phyloP scores from a whole-genome alignment of 64 coral and sea anemone genomes.

The Anthopleura sola region DNA sequence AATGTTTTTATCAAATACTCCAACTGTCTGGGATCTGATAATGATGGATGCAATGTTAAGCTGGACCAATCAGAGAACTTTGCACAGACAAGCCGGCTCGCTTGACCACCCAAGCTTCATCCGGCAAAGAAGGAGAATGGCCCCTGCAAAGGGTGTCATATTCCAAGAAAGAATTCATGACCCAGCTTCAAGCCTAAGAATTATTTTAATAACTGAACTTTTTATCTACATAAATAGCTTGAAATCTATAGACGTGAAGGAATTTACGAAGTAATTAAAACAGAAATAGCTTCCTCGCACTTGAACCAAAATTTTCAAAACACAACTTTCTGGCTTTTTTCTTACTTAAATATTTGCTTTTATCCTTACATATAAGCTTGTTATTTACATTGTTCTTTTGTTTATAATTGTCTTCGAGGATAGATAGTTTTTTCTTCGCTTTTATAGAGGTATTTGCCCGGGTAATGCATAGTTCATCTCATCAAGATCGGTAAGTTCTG shows the following conservation, averaged over 20 bases:
- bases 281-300: not conserved
- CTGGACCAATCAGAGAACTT: not conserved
- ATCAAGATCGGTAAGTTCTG: slow-evolving; percentile 61
- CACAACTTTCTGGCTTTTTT: no score
- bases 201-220: not conserved
- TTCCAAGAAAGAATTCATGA: not conserved
- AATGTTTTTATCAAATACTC: not conserved
- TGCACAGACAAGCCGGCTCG: not conserved
- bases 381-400: not conserved
- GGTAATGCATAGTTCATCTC: slow-evolving; percentile 22
- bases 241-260: not conserved
- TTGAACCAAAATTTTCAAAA: not conserved
- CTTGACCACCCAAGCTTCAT: slow-evolving; percentile 7
- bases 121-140: not conserved
- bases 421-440: not conserved
- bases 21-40: not conserved
- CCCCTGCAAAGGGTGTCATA: not conserved
- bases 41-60: not conserved
- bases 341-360: not conserved
- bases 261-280: not conserved
- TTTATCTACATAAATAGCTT: slow-evolving; percentile 12
- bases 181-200: not conserved
- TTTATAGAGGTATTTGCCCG: slow-evolving; percentile 25
- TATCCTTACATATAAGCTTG: not conserved
- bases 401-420: not conserved